phyloP scores from a whole-genome alignment of 2,888 invertebrate genomes.

The Aradus depressus region DNA sequence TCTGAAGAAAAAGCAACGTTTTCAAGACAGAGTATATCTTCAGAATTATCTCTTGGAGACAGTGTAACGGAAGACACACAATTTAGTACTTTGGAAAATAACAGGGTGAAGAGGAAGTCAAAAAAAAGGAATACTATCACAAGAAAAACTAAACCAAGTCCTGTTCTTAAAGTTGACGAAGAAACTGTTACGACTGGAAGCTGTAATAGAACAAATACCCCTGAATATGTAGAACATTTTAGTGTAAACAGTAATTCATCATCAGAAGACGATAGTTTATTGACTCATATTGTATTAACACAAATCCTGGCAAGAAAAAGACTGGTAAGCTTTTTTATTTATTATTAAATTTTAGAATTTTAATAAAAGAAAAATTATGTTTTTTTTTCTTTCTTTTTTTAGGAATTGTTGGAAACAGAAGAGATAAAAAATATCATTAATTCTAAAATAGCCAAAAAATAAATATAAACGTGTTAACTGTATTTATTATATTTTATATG shows the following conservation, averaged over 20 bases:
- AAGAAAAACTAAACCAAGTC: slow-evolving; percentile 11
- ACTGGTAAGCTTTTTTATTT: slow-evolving; percentile 3
- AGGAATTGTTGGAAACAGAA: slow-evolving; percentile 15
- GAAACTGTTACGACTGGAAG: slow-evolving; percentile 5
- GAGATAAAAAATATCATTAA: slow-evolving; percentile 3
- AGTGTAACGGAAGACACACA: neutral
- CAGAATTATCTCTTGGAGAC: neutral
- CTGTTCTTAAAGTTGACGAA: slow-evolving; percentile 13
- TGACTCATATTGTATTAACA: slow-evolving; percentile 7
- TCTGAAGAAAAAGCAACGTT: neutral
- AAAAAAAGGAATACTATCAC: neutral
- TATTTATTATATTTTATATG: neutral
- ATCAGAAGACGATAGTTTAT: slow-evolving; percentile 4
- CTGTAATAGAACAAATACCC: slow-evolving; percentile 6
- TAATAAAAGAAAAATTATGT: no score
- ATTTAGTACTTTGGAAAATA: neutral
- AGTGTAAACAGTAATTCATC: slow-evolving; percentile 3
- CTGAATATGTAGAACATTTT: slow-evolving; percentile 2
- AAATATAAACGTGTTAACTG: no score
- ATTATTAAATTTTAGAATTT: neutral
- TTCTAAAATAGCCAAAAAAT: neutral
- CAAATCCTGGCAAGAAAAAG: slow-evolving; percentile 11
- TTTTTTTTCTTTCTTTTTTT: slow-evolving; percentile 6
- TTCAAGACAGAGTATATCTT: neutral
- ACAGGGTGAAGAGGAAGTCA: slow-evolving; percentile 6